These are phyloP conservation scores for Sarcophaga subvicina DNA, from an alignment of 2,888 invertebrate species.

Conservation along the genomic window DNA sequence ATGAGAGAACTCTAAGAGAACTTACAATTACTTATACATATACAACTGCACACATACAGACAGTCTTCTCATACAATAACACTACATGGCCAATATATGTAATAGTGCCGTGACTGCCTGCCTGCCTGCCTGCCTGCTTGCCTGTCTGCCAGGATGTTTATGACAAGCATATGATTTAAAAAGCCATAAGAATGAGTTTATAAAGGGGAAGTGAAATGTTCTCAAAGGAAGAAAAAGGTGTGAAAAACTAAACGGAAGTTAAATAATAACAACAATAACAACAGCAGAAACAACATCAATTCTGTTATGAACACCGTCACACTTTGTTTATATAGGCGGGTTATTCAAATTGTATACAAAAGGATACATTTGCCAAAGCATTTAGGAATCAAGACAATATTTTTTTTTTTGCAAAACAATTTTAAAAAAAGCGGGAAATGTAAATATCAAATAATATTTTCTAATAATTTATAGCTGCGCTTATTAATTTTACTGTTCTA, in stretches of 20 bases:
- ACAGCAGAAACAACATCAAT: conserved; percentile 38
- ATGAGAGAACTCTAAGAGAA: not conserved
- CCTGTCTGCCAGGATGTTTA: conserved; percentile 43
- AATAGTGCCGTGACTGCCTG: not conserved
- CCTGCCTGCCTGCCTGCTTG: not conserved
- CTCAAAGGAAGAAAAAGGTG: conserved; percentile 56
- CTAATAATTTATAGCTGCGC: no score
- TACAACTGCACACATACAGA: not conserved
- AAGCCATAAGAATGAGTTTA: not conserved
- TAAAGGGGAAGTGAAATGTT: not conserved
- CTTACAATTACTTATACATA: not conserved
- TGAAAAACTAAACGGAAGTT: conserved; percentile 67
- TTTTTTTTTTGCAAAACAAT: not conserved
- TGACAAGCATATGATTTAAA: conserved; percentile 11
- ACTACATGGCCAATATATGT: conserved; percentile 24
- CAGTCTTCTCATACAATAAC: not conserved
- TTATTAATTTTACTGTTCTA: no score
- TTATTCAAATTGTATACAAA: not conserved
- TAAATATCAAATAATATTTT: no score
- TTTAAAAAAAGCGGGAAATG: not conserved
- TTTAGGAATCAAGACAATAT: not conserved
- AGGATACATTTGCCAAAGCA: conserved; percentile 15
- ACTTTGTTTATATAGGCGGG: not conserved
- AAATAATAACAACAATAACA: conserved; percentile 60
- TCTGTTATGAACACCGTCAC: conserved; percentile 2